A percentile compares a stretch with the other conserved stretches of the same genome.
Conservation (phyloP, 2,113 vertebrate genomes). For the Rhynchomys soricoides region DNA sequence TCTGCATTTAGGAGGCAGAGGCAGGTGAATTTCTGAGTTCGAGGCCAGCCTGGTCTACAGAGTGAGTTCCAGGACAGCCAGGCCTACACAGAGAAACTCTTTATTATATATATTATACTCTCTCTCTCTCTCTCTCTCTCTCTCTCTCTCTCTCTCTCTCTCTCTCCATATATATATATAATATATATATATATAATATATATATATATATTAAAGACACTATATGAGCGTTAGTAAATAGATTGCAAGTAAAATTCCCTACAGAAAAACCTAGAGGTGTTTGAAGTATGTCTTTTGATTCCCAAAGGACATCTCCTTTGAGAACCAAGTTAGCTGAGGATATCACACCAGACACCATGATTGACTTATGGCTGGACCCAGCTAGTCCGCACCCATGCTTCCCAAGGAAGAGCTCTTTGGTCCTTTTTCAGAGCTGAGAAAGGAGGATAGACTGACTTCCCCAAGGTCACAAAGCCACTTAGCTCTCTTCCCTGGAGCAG, state of each 20-base stretch:
- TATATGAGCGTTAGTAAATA: background rate
- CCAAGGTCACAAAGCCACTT: constrained; percentile 67
- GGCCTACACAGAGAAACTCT: background rate
- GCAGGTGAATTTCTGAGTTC: background rate
- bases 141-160: too few relatives aligned
- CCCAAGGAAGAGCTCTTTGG: background rate
- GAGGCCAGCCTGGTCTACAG: background rate
- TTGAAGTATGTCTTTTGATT: background rate
- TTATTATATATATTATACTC: background rate
- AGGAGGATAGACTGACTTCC: constrained; percentile 51
- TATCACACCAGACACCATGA: background rate
- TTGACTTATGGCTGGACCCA: background rate
- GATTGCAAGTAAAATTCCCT: background rate
- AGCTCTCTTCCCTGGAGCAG: constrained; percentile 22
- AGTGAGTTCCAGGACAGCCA: background rate
- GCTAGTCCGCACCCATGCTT: background rate
- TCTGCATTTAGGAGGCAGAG: background rate
- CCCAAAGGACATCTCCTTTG: background rate
- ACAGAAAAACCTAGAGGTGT: background rate
- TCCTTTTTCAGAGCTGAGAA: constrained; percentile 40
- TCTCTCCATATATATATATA: too few relatives aligned
- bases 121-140: too few relatives aligned
- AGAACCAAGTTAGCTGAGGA: background rate
- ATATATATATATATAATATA: too few relatives aligned
- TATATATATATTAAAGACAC: background rate